Base-by-base conservation (phyloP, 2,888 invertebrate genomes). In the Scaeva pyrastri region DNA sequence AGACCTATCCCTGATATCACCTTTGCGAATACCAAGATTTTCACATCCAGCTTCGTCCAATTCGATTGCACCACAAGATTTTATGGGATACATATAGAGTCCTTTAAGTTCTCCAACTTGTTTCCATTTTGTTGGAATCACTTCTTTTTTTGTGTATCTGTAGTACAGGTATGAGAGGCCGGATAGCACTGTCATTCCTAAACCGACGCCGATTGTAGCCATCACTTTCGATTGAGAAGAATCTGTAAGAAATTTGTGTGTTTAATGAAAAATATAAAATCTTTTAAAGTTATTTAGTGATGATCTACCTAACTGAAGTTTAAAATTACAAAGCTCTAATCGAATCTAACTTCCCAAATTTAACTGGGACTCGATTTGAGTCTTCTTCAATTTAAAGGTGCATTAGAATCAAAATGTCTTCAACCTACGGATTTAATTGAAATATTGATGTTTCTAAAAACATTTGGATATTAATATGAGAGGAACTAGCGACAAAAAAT, bases 41-140 rank as follows among this genome's bases (percentile, higher is more conserved):
- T 91, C 91, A 12, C 92, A 91, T n/a, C 56, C 36, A 23, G 73
- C 68, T 19, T 36, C 43, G 1, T 89, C 88, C n/a, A 90, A 81
- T 26, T 88, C 88, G 5, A 92, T 76, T 0, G 89, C 89, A 16
- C 89, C 91, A 79, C 91, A 90, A 2, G 92, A 92, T 60, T 92
- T 92, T 0, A 92, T 88, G 0, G 91, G 92, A 64, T 90, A 91
- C 23, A 91, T 55, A 48, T 90, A 88, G 1, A 92, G 79, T 41
- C 89, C 88, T 12, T 90, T 88, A 39, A 92, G 48, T 1, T 88
- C 90, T 8, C 91, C 91, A 3, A 92, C 88, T 1, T 90, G 89
- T 19, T 90, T 90, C 91, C 91, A 92, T 77, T 90, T 90, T n/a
- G 91, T 21, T 0, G 91, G 91, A 83, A 91, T 89, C 0, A 86